Base-by-base conservation (phyloP, 1,140 invertebrate species). In the Muscidifurax raptorellus region DNA sequence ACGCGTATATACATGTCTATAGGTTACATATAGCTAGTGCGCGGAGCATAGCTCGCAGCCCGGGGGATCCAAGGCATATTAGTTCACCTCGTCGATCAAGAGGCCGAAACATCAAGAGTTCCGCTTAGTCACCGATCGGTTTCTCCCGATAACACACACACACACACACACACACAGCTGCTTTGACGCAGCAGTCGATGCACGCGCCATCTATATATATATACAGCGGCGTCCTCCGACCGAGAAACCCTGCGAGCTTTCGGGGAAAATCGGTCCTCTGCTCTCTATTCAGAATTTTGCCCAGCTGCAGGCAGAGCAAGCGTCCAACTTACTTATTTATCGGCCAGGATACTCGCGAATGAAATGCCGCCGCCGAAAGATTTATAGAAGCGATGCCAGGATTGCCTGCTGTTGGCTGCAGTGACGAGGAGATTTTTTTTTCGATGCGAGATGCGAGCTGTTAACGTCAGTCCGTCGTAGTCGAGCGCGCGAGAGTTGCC, bases 31-130 rank as follows among this genome's bases (percentile, higher is more conserved):
- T 47, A 47, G 32, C 9, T 40, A 40, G 36, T 40, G 36, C 6
- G 7, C 6, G 36, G 36, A 7, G 36, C 44, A 47, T 47, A 13
- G 12, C 12, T 74, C 32, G 36, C 22, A 22, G 72, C 32, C 4
- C 4, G 4, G n/a, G 75, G n/a, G 75, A 10, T 28, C 44, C 40
- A 25, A 52, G 36, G 76, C 76, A n/a, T 78, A 64, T 66, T 30
- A 78, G 76, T 78, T 25, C 76, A 66, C 76, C 22, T 78, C 76
- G 30, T 78, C 76, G 76, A 78, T 78, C 76, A 78, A 59, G 76
- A 59, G 52, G 87, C 89, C 87, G 66, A 88, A 88, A 84, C 88
- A 87, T 87, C 85, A 87, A 82, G 86, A 52, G 88, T 85, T 66
- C 52, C 36, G 52, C 52, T 59, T 59, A 59, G 52, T 59, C 52